A percentile compares a stretch with the other conserved stretches of the same genome.
Evolutionary conservation across 1,140 invertebrate genomes (phyloP).

Genomic region (Magallana gigas): DNA sequence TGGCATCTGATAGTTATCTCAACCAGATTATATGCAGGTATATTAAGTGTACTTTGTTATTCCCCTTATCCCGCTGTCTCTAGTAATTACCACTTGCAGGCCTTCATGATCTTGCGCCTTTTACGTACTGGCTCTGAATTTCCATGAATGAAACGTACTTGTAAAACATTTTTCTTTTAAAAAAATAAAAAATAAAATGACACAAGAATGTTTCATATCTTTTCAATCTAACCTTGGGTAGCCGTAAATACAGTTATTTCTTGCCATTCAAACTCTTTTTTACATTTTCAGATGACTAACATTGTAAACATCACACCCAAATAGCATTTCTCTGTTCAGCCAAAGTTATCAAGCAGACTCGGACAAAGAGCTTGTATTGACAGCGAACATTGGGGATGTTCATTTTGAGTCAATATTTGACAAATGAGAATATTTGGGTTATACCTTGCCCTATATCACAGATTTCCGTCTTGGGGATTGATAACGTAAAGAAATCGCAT

Average conservation of each 20-base stretch:
- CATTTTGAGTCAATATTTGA: neutral
- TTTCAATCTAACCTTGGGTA: conserved; percentile 1
- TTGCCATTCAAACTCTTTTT: conserved; percentile 6
- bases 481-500: neutral
- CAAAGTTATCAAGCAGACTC: no score
- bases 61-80: neutral
- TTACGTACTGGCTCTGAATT: neutral
- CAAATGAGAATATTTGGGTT: neutral
- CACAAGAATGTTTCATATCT: neutral
- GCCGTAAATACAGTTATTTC: neutral
- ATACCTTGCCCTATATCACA: neutral
- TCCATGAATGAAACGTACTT: neutral
- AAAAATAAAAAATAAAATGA: neutral
- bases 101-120: neutral
- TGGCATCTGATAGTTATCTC: conserved; percentile 26
- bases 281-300: conserved; percentile 5
- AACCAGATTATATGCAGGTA: conserved; percentile 21
- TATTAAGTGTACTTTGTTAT: conserved; percentile 33
- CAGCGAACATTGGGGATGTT: neutral
- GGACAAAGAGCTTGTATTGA: neutral
- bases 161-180: neutral
- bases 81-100: neutral
- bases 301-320: neutral
- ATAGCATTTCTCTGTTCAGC: neutral
- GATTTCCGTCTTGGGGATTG: neutral